Evolutionary conservation across 2,797 vertebrate genomes (phyloP), one percentile per base, ranked within the genome.

Genomic region (Pangasius djambal): DNA sequence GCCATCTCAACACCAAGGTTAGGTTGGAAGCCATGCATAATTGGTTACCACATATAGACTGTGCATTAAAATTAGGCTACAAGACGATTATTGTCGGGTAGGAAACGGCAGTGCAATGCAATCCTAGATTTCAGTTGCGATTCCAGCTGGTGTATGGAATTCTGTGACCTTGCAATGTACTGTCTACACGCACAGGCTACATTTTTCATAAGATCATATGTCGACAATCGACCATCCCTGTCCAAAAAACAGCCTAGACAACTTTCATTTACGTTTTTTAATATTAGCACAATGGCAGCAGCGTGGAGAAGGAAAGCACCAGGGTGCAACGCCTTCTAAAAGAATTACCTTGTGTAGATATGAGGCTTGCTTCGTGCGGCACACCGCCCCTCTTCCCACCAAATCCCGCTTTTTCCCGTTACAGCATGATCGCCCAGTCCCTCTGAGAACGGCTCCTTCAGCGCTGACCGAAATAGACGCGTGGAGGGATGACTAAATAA

Each of bases 311-410:
- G 48, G 48, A 70, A 87, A 65, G 40, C 75, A 65, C 8, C 59
- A 61, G 77, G n/a, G 55, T 85, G 75, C 74, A 78, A 78, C 31
- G 75, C 77, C 75, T 86, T 52, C 15, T 52, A 61, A 31, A 92
- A 77, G 92, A 90, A 93, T 93, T 97, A 97, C 96, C 96, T 96
- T 95, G 92, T 93, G 93, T 93, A 93, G 94, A 94, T 94, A 93
- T 96, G 92, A 93, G 94, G 92, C 93, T 92, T 81, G 94, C 92
- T 95, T 90, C 93, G 94, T 92, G 74, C 89, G 34, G 86, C 86
- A 88, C 86, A 93, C 52, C 89, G 90, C 91, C 69, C 84, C 84
- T 93, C 75, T 90, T 92, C 92, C 92, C 91, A 70, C 61, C 82
- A 74, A 90, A 91, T 90, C 82, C 86, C 69, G 87, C 87, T 84